Conservation (phyloP, 2,797 vertebrate species). For the Molothrus ater region DNA sequence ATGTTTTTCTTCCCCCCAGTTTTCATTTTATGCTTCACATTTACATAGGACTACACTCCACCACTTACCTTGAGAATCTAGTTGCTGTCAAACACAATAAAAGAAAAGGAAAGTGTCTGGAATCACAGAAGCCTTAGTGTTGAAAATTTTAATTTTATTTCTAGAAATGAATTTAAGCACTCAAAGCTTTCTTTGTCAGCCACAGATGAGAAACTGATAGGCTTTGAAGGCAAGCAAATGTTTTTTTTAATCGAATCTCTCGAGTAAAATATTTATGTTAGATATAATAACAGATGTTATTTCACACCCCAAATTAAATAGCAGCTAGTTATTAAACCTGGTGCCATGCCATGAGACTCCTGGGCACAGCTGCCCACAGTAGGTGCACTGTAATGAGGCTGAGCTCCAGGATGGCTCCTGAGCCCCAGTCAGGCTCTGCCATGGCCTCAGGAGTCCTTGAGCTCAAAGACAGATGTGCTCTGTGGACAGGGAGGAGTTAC, state of each 20-base stretch:
- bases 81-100: slow-evolving; percentile 77
- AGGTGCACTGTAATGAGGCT: background rate
- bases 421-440: background rate
- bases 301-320: slow-evolving; percentile 47
- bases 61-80: slow-evolving; percentile 69
- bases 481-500: background rate
- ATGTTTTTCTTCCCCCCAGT: slow-evolving; percentile 79
- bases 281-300: slow-evolving; percentile 51
- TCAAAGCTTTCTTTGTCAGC: slow-evolving; percentile 78
- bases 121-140: slow-evolving; percentile 76
- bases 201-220: slow-evolving; percentile 71
- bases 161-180: slow-evolving; percentile 71
- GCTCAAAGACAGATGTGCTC: background rate
- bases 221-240: slow-evolving; percentile 67
- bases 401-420: background rate
- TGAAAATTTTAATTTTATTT: slow-evolving; percentile 79
- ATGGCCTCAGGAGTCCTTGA: background rate
- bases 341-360: background rate
- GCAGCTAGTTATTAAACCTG: slow-evolving; percentile 29
- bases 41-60: slow-evolving; percentile 61
- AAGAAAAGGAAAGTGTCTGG: slow-evolving; percentile 64
- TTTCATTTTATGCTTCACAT: slow-evolving; percentile 75
- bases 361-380: background rate
- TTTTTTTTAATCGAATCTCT: slow-evolving; percentile 46
- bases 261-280: slow-evolving; percentile 67